Percentiles rank a stretch among this genome's conserved stretches.
Evolutionary conservation across 2,113 vertebrate species (phyloP).

Genomic region (Myotis lucifugus): DNA sequence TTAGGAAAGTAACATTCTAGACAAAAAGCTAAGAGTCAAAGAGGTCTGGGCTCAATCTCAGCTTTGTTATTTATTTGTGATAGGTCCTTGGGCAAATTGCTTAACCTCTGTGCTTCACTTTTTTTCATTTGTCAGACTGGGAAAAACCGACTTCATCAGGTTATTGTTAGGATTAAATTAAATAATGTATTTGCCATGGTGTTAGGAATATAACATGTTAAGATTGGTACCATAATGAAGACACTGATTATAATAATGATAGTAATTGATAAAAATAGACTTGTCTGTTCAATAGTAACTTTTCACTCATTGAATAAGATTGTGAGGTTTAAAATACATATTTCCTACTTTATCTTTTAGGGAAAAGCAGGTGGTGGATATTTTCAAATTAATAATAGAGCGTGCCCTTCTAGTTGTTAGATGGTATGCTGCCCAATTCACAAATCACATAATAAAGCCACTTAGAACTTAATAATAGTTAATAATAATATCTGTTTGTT

Average conservation of each 20-base stretch:
- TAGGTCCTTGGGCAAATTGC: background rate
- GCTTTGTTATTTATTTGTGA: background rate
- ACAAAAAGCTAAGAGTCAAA: background rate
- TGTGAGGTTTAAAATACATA: background rate
- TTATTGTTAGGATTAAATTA: background rate
- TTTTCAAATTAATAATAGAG: slow-evolving; percentile 9
- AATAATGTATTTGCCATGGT: background rate
- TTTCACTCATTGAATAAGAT: slow-evolving; percentile 1
- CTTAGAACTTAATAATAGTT: background rate
- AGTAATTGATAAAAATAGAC: background rate
- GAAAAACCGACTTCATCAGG: background rate
- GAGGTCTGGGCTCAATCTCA: background rate
- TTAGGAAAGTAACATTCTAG: background rate
- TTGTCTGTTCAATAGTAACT: background rate
- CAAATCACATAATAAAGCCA: background rate
- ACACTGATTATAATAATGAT: background rate
- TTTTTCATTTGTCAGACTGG: background rate
- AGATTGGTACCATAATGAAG: background rate
- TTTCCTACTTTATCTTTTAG: slow-evolving; percentile 1
- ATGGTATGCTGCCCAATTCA: background rate
- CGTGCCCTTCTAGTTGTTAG: background rate
- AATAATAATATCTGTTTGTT: background rate
- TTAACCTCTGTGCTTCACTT: background rate
- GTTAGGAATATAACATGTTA: background rate
- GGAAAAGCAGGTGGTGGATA: background rate